phyloP scores from a whole-genome alignment of 2,113 vertebrate species.

The Lasiurus borealis region DNA sequence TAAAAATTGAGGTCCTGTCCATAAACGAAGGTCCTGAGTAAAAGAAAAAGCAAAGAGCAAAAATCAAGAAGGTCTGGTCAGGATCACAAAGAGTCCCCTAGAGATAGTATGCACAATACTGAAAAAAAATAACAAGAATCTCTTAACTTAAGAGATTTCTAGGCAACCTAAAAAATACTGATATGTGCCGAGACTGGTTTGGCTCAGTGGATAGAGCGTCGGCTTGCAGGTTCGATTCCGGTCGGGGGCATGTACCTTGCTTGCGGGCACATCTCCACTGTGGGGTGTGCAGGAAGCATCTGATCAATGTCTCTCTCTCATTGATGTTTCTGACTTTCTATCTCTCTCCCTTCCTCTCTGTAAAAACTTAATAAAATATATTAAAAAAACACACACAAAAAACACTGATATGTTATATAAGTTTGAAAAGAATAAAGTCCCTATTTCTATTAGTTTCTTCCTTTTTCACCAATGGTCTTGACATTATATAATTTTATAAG shows the following conservation, averaged over 20 bases:
- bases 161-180: background rate
- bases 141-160: background rate
- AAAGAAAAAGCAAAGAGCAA: constrained; percentile 25
- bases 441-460: background rate
- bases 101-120: background rate
- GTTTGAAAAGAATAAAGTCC: background rate
- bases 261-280: too few species aligned
- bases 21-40: background rate
- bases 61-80: background rate
- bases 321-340: too few species aligned
- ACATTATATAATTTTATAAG: background rate
- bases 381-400: too few species aligned
- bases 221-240: too few species aligned
- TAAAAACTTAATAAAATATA: too few species aligned
- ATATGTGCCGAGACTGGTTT: too few species aligned
- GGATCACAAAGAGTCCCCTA: background rate
- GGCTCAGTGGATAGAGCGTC: too few species aligned
- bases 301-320: too few species aligned
- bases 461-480: background rate
- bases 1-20: background rate
- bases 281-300: too few species aligned
- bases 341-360: too few species aligned
- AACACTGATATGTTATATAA: background rate
- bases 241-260: too few species aligned
- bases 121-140: background rate